Percentiles rank a stretch among this genome's conserved stretches.
phyloP scores from a whole-genome alignment of 2,797 vertebrate genomes.

The Enteromius radiatus region DNA sequence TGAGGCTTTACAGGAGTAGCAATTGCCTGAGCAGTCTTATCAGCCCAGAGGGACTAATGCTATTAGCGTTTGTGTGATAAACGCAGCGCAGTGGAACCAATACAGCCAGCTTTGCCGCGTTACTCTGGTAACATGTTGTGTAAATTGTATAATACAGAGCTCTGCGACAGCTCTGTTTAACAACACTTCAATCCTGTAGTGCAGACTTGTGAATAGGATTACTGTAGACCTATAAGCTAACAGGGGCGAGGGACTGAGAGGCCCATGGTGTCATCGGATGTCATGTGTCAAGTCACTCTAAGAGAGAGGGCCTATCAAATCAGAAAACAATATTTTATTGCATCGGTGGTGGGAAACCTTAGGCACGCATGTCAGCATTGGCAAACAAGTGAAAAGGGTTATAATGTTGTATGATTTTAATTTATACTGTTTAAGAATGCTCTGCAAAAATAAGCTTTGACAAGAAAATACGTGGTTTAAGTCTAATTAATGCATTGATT shows the following conservation, averaged over 20 bases:
- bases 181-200: conserved; percentile 50
- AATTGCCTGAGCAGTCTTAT: conserved; percentile 63
- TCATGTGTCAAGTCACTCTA: conserved; percentile 4
- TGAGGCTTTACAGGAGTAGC: conserved; percentile 63
- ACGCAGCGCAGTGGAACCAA: conserved; percentile 60
- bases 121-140: conserved; percentile 61
- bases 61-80: conserved; percentile 65
- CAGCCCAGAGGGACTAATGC: conserved; percentile 63
- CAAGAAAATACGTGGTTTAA: not conserved
- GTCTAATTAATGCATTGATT: not conserved
- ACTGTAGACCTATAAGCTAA: conserved; percentile 44
- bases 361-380: not conserved
- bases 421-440: not conserved
- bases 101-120: conserved; percentile 56
- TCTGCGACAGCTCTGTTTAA: conserved; percentile 43
- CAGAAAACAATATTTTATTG: not conserved
- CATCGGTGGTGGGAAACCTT: not conserved
- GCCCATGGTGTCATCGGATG: not conserved
- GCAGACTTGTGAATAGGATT: conserved; percentile 50
- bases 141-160: conserved; percentile 52
- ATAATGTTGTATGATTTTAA: not conserved
- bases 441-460: not conserved
- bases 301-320: not conserved
- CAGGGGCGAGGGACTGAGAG: not conserved
- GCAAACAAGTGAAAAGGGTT: not conserved